phyloP scores from a whole-genome alignment of 2,113 vertebrate genomes.

The Pterocles gutturalis region DNA sequence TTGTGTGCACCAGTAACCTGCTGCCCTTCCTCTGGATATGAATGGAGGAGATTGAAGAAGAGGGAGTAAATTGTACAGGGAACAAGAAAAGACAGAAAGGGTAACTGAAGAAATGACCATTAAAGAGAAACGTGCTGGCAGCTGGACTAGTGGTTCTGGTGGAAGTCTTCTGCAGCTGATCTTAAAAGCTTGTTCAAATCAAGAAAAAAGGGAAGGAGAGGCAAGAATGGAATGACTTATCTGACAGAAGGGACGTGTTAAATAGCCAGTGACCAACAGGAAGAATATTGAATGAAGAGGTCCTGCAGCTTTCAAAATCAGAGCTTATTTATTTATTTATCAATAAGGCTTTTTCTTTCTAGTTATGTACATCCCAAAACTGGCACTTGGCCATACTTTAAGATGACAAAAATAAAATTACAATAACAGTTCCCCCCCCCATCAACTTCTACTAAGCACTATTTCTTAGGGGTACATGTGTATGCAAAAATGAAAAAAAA shows the following conservation, averaged over 20 bases:
- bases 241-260: neutral
- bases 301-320: neutral
- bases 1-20: neutral
- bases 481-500: neutral
- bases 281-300: neutral
- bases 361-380: fast-evolving
- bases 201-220: neutral
- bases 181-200: neutral
- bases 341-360: neutral
- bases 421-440: neutral
- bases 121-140: neutral
- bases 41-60: neutral
- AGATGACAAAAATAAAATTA: neutral
- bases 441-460: neutral
- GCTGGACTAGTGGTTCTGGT: neutral
- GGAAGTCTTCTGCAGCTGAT: neutral
- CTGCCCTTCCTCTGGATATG: neutral
- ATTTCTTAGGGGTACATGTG: neutral
- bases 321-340: neutral
- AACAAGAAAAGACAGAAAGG: neutral
- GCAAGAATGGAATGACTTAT: neutral
- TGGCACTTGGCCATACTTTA: neutral
- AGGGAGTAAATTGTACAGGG: neutral
- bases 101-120: neutral
- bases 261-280: neutral